Evolutionary conservation across 2,113 vertebrate genomes (phyloP), one percentile per base, ranked within the genome.

Genomic region (Capreolus pygargus): DNA sequence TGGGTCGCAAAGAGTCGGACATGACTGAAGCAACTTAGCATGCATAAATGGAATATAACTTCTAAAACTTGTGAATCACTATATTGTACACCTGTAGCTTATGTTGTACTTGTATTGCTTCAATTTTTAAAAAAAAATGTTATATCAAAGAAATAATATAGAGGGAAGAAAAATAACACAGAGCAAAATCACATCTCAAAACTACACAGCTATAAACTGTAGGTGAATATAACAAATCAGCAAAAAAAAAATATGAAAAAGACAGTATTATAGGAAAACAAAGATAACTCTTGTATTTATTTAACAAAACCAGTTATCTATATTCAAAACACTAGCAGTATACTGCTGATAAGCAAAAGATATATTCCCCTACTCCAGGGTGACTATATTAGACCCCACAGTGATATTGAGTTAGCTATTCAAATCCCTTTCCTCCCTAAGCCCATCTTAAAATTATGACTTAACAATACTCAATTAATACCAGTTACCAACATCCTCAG

Each of bases 241-340:
- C 23, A 60, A 25, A 79, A 79, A 9, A 28, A 86, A 88, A 93
- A 57, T 36, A 76, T 39, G 4, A 76, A 60, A 81, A 89, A 92
- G 39, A 74, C 4, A 13, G 10, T n/a, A 91, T 36, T 89, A 60
- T 7, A 83, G 36, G 60, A 93, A 94, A 94, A 74, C 58, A 86
- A 97, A 86, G 89, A 50, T 58, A 82, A 94, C 54, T 78, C 43
- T 92, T 89, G 15, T 50, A 11, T 70, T n/a, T 57, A 36, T 67
- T 85, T 94, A 96, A 93, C 70, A 91, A 91, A 97, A 95, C 33
- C 25, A 95, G n/a, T 91, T 88, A 91, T 76, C 17, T n/a, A 47
- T 23, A 95, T 33, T 84, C 64, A 88, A 91, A 87, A 47, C 16
- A 54, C 21, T 88, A 94, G 52, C n/a, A 93, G 70, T 54, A 1